Evolutionary conservation across 2,113 vertebrate genomes (phyloP), one percentile per base, ranked within the genome.

Genomic region (Colossoma macropomum): DNA sequence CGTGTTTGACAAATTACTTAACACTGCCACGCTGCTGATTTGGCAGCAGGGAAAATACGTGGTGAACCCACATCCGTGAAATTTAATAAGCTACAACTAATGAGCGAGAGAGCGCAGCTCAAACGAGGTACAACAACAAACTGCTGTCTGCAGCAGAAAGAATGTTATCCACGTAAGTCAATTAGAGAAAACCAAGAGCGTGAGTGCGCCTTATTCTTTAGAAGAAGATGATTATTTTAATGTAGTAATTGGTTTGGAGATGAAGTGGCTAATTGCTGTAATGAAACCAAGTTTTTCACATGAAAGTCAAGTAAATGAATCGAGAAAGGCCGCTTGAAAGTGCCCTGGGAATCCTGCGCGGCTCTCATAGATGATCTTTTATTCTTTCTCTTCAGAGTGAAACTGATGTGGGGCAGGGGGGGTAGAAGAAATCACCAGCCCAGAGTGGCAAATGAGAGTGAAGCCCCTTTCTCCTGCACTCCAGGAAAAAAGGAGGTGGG

Each of bases 1-100:
- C 89, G 69, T 92, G 92, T 93, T 91, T 91, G 92, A 94, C 92
- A 94, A 95, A 94, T 93, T 83, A 93, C 91, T 93, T 91, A 87
- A 91, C 92, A 91, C 80, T 84, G 86, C 88, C 84, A 65, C 60
- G 62, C 83, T 86, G 84, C 81, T 86, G 87, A 86, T 89, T 84
- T 84, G 32, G 68, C 34, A 19, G 48, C 21, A 34, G 77, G 23
- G 69, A 73, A 65, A 48, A 76, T 77, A 71, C 52, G 48, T 32
- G 81, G 54, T 68, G 73, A 59, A 21, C 66, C 52, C 80, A 17
- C 70, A 73, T 69, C 78, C 23, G 54, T 45, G 56, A 59, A 81
- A 77, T 71, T 82, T 60, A 86, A 90, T 84, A 63, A 88, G 30
- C 81, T 84, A 69, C 25, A 13, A 71, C 86, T 94, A 94, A 94